Conservation (phyloP, 2,113 vertebrate genomes). For the Pseudopipra pipra region DNA sequence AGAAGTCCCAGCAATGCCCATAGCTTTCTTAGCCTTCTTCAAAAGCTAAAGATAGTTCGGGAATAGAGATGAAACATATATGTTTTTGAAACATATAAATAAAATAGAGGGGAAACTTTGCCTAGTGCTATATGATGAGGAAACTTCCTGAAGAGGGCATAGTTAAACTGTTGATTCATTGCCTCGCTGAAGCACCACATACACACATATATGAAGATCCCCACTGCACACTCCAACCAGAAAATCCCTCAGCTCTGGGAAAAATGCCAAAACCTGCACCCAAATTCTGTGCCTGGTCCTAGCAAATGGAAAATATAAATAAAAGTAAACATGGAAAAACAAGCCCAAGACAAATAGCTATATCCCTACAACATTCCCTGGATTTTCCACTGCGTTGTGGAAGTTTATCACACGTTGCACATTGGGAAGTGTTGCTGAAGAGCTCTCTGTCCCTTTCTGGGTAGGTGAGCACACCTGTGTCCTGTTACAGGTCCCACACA, state of each 20-base stretch:
- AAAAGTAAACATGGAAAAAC: neutral
- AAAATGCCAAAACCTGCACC: neutral
- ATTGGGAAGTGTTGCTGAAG: neutral
- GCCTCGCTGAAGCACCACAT: neutral
- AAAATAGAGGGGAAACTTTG: neutral
- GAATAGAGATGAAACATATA: neutral
- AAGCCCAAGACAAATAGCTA: neutral
- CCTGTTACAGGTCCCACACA: neutral
- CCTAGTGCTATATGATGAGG: neutral
- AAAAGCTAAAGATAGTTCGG: neutral
- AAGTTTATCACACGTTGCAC: neutral
- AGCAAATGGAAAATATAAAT: neutral
- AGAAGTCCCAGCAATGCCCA: conserved; percentile 7
- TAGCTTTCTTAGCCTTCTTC: neutral
- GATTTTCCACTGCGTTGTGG: neutral
- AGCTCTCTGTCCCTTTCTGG: neutral
- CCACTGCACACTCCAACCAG: neutral
- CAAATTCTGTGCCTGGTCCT: neutral
- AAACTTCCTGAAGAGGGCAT: conserved; percentile 63
- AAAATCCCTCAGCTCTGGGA: neutral
- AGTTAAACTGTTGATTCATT: conserved; percentile 63
- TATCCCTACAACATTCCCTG: neutral
- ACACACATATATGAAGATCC: neutral
- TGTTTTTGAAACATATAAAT: neutral
- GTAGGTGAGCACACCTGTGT: neutral